These are phyloP conservation scores for Brachionus manjavacas DNA, from an alignment of 1,140 invertebrate species.

Conservation along the genomic window DNA sequence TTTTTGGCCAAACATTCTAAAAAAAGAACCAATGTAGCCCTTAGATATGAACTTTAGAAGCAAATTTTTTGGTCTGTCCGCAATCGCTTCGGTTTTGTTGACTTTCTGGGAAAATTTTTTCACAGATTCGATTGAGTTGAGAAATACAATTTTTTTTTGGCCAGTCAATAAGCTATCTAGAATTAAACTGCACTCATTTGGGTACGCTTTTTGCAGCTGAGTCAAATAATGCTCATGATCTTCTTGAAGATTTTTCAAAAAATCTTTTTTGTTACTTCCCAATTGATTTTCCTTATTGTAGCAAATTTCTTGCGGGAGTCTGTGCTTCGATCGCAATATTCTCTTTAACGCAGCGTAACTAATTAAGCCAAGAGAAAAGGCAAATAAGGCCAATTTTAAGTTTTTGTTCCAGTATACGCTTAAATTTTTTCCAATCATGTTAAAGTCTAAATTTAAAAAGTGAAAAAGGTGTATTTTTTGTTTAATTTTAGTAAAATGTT, in stretches of 20 bases:
- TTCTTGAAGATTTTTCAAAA: conserved; percentile 21
- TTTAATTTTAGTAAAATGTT: background rate
- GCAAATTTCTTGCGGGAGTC: background rate
- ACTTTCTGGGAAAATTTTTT: conserved; percentile 15
- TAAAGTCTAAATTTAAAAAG: background rate
- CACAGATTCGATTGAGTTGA: conserved; percentile 35
- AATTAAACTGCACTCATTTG: conserved; percentile 13
- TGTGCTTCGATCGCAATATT: background rate
- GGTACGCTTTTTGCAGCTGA: background rate
- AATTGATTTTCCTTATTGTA: background rate
- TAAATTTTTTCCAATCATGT: background rate
- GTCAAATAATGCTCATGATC: conserved; percentile 29
- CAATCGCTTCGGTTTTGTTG: background rate
- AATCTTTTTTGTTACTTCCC: background rate
- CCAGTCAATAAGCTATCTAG: background rate
- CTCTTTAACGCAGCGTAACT: background rate
- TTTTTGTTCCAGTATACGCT: background rate
- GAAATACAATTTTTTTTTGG: background rate
- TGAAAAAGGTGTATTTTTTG: background rate
- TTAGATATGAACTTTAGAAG: conserved; percentile 15
- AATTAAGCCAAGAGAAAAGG: background rate
- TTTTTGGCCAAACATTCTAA: conserved; percentile 9
- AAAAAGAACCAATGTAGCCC: conserved; percentile 40
- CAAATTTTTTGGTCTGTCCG: conserved; percentile 21
- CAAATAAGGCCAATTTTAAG: background rate